Percentiles rank a stretch among this genome's conserved stretches.
These are phyloP conservation scores for Epinotia bilunana DNA, from an alignment of 2,888 invertebrate species.

Conservation along the genomic window DNA sequence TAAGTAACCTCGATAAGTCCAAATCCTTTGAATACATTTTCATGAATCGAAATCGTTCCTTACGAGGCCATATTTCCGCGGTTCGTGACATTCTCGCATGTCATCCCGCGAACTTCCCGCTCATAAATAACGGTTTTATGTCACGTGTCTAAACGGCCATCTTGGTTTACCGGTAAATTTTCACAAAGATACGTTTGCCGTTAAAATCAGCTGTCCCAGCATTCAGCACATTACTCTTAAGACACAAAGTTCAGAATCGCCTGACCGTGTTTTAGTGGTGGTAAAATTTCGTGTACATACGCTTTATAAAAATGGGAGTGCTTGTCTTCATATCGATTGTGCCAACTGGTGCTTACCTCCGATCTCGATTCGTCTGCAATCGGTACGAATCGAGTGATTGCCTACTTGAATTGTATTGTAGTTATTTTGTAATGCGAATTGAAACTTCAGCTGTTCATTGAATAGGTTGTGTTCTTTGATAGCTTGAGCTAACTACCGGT, in stretches of 20 bases:
- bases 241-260: constrained; percentile 65
- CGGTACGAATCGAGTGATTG: constrained; percentile 69
- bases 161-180: constrained; percentile 69
- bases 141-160: constrained; percentile 80
- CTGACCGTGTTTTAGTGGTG: constrained; percentile 50
- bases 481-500: constrained; percentile 28
- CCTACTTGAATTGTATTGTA: constrained; percentile 59
- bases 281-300: constrained; percentile 55
- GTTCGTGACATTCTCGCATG: constrained; percentile 80
- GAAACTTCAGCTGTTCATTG: constrained; percentile 46
- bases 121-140: constrained; percentile 80
- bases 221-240: constrained; percentile 59
- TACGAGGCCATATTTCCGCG: constrained; percentile 70
- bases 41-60: constrained; percentile 80
- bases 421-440: constrained; percentile 43
- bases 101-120: constrained; percentile 79
- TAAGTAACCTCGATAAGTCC: constrained; percentile 45
- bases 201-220: constrained; percentile 52
- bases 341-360: constrained; percentile 81
- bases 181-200: constrained; percentile 59
- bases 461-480: constrained; percentile 50
- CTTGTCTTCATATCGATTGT: constrained; percentile 79
- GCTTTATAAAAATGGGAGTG: constrained; percentile 68
- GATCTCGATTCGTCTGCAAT: constrained; percentile 76
- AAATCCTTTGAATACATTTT: constrained; percentile 66